A percentile compares a stretch with the other conserved stretches of the same genome.
Evolutionary conservation across 64 coral and sea anemone genomes (phyloP).

Genomic region (Porites lutea): DNA sequence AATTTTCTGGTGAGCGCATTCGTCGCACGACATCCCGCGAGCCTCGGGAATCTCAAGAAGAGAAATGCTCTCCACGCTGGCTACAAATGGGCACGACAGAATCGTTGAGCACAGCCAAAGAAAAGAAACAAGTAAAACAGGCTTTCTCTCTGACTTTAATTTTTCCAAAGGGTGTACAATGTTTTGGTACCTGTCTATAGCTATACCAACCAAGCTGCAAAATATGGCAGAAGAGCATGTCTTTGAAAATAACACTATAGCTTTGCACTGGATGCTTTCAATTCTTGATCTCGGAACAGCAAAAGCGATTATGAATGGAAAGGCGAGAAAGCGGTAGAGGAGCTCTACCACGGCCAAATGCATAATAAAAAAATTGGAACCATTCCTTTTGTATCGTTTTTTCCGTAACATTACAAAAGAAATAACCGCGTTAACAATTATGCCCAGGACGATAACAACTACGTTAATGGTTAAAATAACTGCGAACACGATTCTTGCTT

Average conservation of each 20-base stretch:
- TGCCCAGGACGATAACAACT: constrained; percentile 20
- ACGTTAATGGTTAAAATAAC: neutral
- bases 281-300: constrained; percentile 3
- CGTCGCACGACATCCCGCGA: neutral
- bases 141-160: constrained; percentile 39
- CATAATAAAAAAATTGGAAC: constrained; percentile 64
- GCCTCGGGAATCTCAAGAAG: constrained; percentile 19
- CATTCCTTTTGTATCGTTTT: constrained; percentile 24
- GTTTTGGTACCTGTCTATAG: constrained; percentile 57
- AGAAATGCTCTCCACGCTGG: constrained; percentile 25
- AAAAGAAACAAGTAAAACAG: neutral
- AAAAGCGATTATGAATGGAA: constrained; percentile 25
- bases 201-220: constrained; percentile 38
- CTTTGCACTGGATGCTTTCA: neutral
- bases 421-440: constrained; percentile 21
- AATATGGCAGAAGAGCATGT: constrained; percentile 49
- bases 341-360: constrained; percentile 24
- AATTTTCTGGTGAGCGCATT: constrained; percentile 1
- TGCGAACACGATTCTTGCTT: constrained; percentile 4
- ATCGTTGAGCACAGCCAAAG: constrained; percentile 36
- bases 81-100: constrained; percentile 11
- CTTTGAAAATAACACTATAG: neutral
- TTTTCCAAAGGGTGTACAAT: constrained; percentile 59
- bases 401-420: constrained; percentile 45
- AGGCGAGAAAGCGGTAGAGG: constrained; percentile 38